Base-by-base conservation (phyloP, 2,113 vertebrate genomes). In the Maccullochella peelii region DNA sequence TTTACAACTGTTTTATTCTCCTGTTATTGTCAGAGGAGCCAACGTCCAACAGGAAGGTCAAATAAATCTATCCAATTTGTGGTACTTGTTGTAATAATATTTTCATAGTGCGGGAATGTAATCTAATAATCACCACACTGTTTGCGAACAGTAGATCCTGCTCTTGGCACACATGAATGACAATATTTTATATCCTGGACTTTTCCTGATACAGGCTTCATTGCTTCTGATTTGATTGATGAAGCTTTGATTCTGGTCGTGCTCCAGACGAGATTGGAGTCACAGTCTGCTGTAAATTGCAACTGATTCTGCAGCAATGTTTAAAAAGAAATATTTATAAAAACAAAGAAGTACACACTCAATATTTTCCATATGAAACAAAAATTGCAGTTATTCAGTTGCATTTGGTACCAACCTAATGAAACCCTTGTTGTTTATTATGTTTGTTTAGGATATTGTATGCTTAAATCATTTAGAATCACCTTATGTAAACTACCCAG, bases 401-500 rank as follows among this genome's bases (percentile, higher is more conserved):
- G 62, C 30, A 3, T 78, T 36, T 40, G 47, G 12, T 86, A 40
- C 80, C 59, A 79, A 23, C 65, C 16, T 36, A 76, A 79, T 69
- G 63, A 81, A 74, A 54, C 18, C 25, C 2, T 7, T 52, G 47
- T 67, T 86, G 52, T 79, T 86, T 71, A 82, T 62, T 38, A 38
- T 38, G 58, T 85, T 82, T 86, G 73, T 90, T 78, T 82, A 61
- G 25, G 23, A 33, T 79, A 49, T 82, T 66, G 62, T 79, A 88
- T 93, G 91, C 92, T 91, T 65, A 73, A 71, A 59, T 80, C 40
- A 82, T 89, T 79, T 80, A 65, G 6, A 74, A 80, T 84, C n/a
- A 49, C 52, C 62, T 80, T 38, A 63, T 50, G 5, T 88, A 88
- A 90, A 84, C 81, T 63, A 47, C 71, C 57, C 8, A 5, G 68